phyloP scores from a whole-genome alignment of 2,888 invertebrate genomes.

The Dryadula phaetusa region DNA sequence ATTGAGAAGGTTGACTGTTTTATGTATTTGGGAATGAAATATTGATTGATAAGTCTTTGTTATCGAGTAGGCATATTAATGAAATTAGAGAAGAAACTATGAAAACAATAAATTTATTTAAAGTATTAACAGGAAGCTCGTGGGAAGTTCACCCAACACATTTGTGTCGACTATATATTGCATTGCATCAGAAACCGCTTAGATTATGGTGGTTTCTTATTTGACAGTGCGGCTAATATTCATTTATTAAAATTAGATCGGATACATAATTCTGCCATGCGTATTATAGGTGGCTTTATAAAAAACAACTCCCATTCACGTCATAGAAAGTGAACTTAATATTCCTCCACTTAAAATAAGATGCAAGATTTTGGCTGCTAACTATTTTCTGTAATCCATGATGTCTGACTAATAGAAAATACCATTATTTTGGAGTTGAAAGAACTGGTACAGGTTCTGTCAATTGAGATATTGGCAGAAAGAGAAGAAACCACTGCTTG shows the following conservation, averaged over 20 bases:
- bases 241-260: conserved; percentile 44
- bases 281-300: too few relatives aligned
- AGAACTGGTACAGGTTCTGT: too few relatives aligned
- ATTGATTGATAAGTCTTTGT: conserved; percentile 37
- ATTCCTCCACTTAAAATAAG: background rate
- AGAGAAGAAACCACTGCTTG: too few relatives aligned
- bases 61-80: conserved; percentile 40
- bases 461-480: too few relatives aligned
- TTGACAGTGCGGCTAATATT: conserved; percentile 39
- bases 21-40: too few relatives aligned
- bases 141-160: conserved; percentile 50
- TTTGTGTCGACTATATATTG: conserved; percentile 47
- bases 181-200: conserved; percentile 49
- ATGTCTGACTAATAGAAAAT: too few relatives aligned
- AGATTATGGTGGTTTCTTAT: conserved; percentile 47
- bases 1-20: conserved; percentile 44
- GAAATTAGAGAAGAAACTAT: conserved; percentile 29
- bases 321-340: background rate
- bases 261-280: too few relatives aligned
- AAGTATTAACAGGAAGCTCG: conserved; percentile 28
- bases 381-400: background rate
- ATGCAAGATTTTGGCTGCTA: background rate
- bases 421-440: too few relatives aligned
- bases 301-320: background rate
- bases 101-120: too few relatives aligned